Evolutionary conservation across 2,888 invertebrate species (phyloP), one percentile per base, ranked within the genome.

Genomic region (Xanthia icteritia): DNA sequence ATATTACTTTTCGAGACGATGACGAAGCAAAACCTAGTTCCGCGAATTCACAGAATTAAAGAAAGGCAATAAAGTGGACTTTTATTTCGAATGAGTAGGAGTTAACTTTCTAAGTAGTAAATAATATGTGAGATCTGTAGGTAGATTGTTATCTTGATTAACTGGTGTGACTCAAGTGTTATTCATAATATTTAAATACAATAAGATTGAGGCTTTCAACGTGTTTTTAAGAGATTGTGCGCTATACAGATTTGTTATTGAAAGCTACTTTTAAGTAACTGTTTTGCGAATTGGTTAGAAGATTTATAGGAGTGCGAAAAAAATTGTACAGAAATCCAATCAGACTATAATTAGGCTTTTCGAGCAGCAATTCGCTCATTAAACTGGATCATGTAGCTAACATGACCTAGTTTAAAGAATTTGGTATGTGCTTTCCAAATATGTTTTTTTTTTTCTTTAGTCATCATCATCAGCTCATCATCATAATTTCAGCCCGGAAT

Each of bases 1-100:
- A 91, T 5, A 88, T 93, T 0, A 92, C 90, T 66, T 92, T 91
- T 86, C 88, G 83, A 64, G 86, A 89, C 20, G 77, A 85, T 66
- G 88, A 67, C 2, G 73, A 58, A 5, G 1, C 31, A 0, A 82
- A 76, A 27, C 31, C 73, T 6, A 36, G 76, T 60, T 76, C 82
- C 6, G 39, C 48, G 1, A 71, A 67, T 63, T 51, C 56, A 3
- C 13, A 27, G 39, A 65, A 74, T 9, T 70, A 17, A 65, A n/a
- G 39, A 72, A 45, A 54, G 1, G 0, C 23, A 5, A 23, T 31
- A 6, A 23, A 42, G 9, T 63, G 31, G 27, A 48, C 42, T 54
- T 51, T 61, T 27, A 31, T 39, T 27, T 39, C n/a, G 1, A 36
- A 31, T 0, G 27, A 42, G 60, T 36, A 15, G 9, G 20, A 8